phyloP scores from a whole-genome alignment of 2,113 vertebrate species.

The Condylura cristata region DNA sequence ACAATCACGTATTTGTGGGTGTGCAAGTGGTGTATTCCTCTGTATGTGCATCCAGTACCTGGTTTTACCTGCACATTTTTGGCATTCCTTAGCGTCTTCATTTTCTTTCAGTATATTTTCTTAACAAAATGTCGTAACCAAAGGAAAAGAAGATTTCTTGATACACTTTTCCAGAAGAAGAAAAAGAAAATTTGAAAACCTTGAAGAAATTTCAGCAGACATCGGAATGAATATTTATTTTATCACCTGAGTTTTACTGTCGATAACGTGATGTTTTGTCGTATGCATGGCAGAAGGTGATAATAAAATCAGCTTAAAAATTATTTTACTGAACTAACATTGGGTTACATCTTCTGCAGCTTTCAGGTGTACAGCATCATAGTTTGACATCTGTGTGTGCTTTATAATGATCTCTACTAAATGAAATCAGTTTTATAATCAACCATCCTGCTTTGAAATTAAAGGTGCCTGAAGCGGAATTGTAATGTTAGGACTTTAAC shows the following conservation, averaged over 20 bases:
- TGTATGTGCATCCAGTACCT: neutral
- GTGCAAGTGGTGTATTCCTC: neutral
- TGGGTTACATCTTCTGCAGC: neutral
- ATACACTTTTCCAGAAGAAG: neutral
- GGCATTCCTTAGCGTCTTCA: neutral
- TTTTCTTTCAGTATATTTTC: slow-evolving; percentile 40
- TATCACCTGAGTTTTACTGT: neutral
- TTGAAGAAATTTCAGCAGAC: slow-evolving; percentile 26
- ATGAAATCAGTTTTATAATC: neutral
- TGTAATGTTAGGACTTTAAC: neutral
- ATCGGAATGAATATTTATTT: neutral
- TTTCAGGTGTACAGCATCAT: neutral
- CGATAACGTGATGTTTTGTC: neutral
- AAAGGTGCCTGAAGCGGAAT: neutral
- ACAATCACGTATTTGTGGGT: neutral
- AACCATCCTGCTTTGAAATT: neutral
- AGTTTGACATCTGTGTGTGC: neutral
- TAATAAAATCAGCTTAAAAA: neutral
- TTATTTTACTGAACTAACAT: neutral
- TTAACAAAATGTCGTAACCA: slow-evolving; percentile 3
- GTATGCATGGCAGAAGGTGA: neutral
- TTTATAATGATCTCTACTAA: neutral
- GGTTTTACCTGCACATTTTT: neutral
- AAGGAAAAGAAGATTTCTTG: neutral
- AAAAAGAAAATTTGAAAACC: neutral